Percentiles rank a stretch among this genome's conserved stretches.
phyloP scores from a whole-genome alignment of 2,888 invertebrate genomes.

The Aradus depressus region DNA sequence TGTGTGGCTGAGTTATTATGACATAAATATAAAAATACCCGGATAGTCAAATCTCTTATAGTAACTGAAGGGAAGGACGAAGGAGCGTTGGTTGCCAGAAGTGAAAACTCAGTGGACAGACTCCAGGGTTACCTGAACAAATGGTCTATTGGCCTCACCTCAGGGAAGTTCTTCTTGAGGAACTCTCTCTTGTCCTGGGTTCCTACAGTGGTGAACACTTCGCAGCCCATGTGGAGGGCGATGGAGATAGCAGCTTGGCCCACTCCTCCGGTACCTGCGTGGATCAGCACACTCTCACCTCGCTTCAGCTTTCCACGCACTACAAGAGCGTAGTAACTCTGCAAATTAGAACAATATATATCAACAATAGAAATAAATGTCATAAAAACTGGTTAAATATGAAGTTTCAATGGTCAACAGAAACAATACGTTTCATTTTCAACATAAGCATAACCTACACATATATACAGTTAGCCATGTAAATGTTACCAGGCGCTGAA shows the following conservation, averaged over 20 bases:
- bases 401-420: not conserved
- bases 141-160: no score
- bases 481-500: no score
- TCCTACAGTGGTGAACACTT: slow-evolving; percentile 89
- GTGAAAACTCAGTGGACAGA: no score
- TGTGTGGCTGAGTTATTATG: no score
- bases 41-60: no score
- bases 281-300: slow-evolving; percentile 78
- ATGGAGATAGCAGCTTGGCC: slow-evolving; percentile 95
- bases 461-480: not conserved
- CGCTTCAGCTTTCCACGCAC: slow-evolving; percentile 75
- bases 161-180: slow-evolving; percentile 76
- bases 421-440: not conserved
- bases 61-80: no score
- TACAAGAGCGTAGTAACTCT: slow-evolving; percentile 76
- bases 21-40: no score
- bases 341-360: slow-evolving; percentile 27
- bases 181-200: slow-evolving; percentile 79
- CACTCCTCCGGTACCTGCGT: slow-evolving; percentile 92
- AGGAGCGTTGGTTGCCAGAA: no score
- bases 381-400: not conserved
- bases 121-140: no score
- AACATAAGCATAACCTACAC: not conserved
- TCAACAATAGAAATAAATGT: not conserved
- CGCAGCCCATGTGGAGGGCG: slow-evolving; percentile 78